Base-by-base conservation (phyloP, 2,797 vertebrate genomes). In the Anas bernieri region DNA sequence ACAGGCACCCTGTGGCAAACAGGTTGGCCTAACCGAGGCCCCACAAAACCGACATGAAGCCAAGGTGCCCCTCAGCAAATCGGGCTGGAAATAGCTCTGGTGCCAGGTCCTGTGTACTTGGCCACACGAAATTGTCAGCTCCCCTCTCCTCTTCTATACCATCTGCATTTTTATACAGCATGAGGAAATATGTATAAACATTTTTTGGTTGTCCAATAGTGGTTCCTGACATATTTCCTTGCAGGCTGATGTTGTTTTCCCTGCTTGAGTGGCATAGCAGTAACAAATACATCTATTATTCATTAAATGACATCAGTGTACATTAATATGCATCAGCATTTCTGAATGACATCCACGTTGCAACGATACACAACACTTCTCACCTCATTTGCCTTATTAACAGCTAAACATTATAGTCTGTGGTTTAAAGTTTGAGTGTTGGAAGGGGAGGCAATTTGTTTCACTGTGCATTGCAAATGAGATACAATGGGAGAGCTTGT, bases 221-320 rank as follows among this genome's bases (percentile, higher is more conserved):
- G 8, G 62, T 46, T 83, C 61, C 41, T 0, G 0, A 64, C 0
- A 1, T 30, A 85, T 54, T 87, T 87, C 92, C 28, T 22, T 37
- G 33, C 68, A 85, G 77, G 54, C 39, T 59, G 17, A 50, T 91
- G 64, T 76, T 88, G 80, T 81, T 92, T 92, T 89, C 78, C 39
- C 75, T 87, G 84, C 37, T 87, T 77, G 81, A 94, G 69, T 68
- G 78, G 68, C 64, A 68, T 6, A 67, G 74, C 68, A 95, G 83
- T 93, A 94, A 91, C 55, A 93, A 94, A 89, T 74, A 58, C 70
- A 92, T 96, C 90, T 92, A 95, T 96, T 92, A 94, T 96, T 95
- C 94, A 95, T 96, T 85, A 94, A 77, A 92, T 37, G 25, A 46
- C 75, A 94, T 56, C 59, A 72, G 75, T 70, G 72, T 50, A 64